Evolutionary conservation across 2,113 vertebrate species (phyloP).

Genomic region (Zootoca vivipara): DNA sequence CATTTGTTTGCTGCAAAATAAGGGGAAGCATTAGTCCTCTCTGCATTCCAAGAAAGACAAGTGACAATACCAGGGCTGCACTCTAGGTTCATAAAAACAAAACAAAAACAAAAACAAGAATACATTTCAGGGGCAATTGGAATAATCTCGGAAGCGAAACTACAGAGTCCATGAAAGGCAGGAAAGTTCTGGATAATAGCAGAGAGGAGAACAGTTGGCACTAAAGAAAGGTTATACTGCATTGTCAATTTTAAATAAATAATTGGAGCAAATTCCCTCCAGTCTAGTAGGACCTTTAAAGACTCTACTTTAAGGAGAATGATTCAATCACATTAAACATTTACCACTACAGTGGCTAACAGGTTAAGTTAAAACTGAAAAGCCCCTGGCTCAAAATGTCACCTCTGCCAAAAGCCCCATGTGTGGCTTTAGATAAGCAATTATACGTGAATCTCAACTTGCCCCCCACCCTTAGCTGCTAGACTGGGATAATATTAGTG

Average conservation of each 20-base stretch:
- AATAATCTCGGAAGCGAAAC: background rate
- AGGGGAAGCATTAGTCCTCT: background rate
- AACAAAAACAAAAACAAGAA: too few species aligned
- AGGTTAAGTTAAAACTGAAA: background rate
- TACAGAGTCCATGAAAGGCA: background rate
- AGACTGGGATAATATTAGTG: background rate
- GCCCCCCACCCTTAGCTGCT: background rate
- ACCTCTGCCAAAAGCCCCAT: background rate
- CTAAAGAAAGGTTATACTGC: background rate
- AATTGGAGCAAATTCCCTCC: background rate
- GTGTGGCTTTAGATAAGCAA: background rate
- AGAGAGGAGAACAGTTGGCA: background rate
- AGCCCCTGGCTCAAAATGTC: background rate
- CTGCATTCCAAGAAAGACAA: background rate
- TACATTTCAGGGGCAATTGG: background rate
- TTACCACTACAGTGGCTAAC: background rate
- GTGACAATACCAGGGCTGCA: background rate
- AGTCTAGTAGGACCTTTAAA: background rate
- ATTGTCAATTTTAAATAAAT: background rate
- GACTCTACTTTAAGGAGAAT: background rate
- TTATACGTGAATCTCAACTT: background rate
- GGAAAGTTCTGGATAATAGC: background rate
- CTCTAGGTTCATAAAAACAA: background rate
- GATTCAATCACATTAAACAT: background rate
- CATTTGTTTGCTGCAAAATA: background rate